Evolutionary conservation across 2,113 vertebrate genomes (phyloP), one percentile per base, ranked within the genome.

Genomic region (Campylorhamphus procurvoides): DNA sequence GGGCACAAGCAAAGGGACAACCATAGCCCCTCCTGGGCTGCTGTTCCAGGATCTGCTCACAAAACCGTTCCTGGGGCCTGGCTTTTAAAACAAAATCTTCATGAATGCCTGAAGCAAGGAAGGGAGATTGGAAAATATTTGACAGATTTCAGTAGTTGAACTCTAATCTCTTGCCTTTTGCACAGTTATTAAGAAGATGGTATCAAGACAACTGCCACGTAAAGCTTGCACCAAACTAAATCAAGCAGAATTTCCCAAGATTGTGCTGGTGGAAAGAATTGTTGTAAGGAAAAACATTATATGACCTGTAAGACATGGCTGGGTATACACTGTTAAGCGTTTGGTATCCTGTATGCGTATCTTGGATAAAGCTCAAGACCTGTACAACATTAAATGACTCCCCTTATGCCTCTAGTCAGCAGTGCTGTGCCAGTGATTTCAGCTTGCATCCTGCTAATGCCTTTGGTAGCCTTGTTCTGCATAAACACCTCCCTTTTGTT

Each of bases 1-100:
- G 25, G 14, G 46, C 0, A 0, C 0, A 3, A 53, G 33, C 31
- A 67, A 39, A 8, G 28, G 23, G 44, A 56, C 44, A 64, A 13
- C 31, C 55, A 67, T 27, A n/a, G 44, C 9, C 24, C n/a, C 11
- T 53, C n/a, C 14, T 17, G 19, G 22, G 18, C 53, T 87, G 37
- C 62, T 79, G 37, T 60, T 74, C 11, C 47, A 85, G 60, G 44
- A 35, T 80, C 39, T 60, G 37, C 55, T 74, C 63, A 64, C 17
- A 6, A 64, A 90, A 64, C 22, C 19, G 22, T 15, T 49, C 44
- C 55, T 14, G 0, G 7, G 13, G 6, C n/a, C 50, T 27, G 28
- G 31, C 19, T 84, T 84, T 67, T 52, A n/a, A 67, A 69, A 52
- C 13, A 20, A 71, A 62, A 69, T 29, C 24, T 39, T 85, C 42